Conservation (phyloP, 2,113 vertebrate species). For the Channa maculata region DNA sequence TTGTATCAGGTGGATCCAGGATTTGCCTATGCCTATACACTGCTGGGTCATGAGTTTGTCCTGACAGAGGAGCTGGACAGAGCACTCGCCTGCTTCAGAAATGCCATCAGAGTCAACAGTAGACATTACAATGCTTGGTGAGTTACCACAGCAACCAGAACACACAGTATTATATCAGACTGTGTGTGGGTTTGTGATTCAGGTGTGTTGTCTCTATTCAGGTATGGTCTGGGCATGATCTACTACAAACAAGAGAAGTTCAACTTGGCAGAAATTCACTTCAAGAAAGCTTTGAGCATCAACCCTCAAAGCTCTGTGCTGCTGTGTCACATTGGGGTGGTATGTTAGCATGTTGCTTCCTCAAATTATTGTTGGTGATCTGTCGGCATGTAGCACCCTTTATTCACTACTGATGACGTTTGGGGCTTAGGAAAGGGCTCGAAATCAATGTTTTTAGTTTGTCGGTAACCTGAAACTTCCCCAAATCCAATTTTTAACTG, state of each 20-base stretch:
- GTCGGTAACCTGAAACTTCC: too few relatives aligned
- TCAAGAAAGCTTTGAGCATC: conserved; percentile 98
- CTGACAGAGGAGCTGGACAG: conserved; percentile 97
- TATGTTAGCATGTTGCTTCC: conserved; percentile 71
- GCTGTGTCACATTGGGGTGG: conserved; percentile 98
- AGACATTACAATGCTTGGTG: conserved; percentile 95
- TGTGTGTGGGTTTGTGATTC: too few relatives aligned
- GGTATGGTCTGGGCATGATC: conserved; percentile 99
- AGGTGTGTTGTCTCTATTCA: conserved; percentile 46
- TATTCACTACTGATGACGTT: not conserved
- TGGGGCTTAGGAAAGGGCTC: too few relatives aligned
- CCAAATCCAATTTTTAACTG: too few relatives aligned
- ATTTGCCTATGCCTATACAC: conserved; percentile 97
- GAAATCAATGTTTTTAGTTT: too few relatives aligned
- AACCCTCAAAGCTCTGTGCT: conserved; percentile 98
- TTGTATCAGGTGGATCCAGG: conserved; percentile 89
- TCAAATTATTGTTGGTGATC: not conserved
- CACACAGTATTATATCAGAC: too few relatives aligned
- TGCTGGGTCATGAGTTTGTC: conserved; percentile 96
- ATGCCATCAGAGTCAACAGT: conserved; percentile 95
- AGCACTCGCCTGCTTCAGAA: conserved; percentile 95
- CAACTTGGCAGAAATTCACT: conserved; percentile 98
- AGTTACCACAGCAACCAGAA: not conserved
- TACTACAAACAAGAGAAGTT: conserved; percentile 99
- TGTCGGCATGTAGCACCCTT: conserved; percentile 1